Evolutionary conservation across 1,140 invertebrate genomes (phyloP), one percentile per base, ranked within the genome.

Genomic region (Drosophila takahashii): DNA sequence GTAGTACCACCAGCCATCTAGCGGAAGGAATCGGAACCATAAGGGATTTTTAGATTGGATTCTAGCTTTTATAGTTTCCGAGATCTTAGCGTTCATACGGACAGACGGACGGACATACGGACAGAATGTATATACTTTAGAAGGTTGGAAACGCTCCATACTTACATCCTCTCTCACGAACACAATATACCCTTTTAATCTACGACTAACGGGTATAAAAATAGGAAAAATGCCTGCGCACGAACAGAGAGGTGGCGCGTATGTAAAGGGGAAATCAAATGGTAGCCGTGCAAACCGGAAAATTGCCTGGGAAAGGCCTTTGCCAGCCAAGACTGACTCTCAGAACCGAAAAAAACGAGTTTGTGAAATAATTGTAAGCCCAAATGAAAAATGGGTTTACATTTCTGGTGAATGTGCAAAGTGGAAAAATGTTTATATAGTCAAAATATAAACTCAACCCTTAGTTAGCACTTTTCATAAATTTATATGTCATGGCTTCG

Each of bases 321-420:
- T 59, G 60, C 41, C 10, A 16, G 52, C n/a, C 10, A 11, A 26
- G 16, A 22, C 22, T 22, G 22, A 9, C n/a, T 44, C 54, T 42
- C 41, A 65, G 60, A 67, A 44, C 9, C 18, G 48, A 7, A 34
- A 67, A 67, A 67, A 67, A 67, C 64, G 18, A 34, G 64, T 67
- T 67, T 66, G 13, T 52, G 52, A 67, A 52, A 67, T 67, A 51
- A 67, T 52, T 67, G 64, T 65, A 65, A 64, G 50, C 36, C 64
- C 13, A 64, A 26, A 18, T 51, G 36, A 34, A 34, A 13, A 48
- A 48, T 13, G 32, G 26, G 62, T 53, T 64, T 60, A 64, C 6
- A 64, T 44, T 50, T 48, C 52, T 15, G 27, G 42, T 16, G 26
- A 60, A 47, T 34, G 42, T 29, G 44, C 16, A 27, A 16, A 50